Base-by-base conservation (phyloP, 2,113 vertebrate genomes). In the Saimiri boliviensis region DNA sequence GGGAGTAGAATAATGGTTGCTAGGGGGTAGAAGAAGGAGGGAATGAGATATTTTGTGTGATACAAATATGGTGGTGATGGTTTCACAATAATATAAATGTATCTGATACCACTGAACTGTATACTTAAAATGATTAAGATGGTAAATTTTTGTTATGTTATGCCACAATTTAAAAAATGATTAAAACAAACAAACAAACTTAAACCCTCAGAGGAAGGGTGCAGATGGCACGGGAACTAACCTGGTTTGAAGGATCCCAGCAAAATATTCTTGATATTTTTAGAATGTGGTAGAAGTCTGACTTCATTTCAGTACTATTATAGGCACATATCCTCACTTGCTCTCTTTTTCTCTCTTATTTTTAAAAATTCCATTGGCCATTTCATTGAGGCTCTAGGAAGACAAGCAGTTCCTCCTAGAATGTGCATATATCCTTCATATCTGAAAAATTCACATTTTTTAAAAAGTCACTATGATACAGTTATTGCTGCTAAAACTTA, bases 401-500 rank as follows among this genome's bases (percentile, higher is more conserved):
- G 20, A 91, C 91, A 79, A 92, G 74, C 6, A 66, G 35, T 80
- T 74, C 37, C 54, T 81, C 60, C 27, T 63, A 63, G 60, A 63
- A 2, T 77, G 23, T 82, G 32, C n/a, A 60, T 82, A 74, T 89
- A 73, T 40, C 5, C 37, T 82, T 94, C 17, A 71, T 81, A 85
- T 70, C 54, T 93, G 77, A 84, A 88, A 85, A 92, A 45, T 49
- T 73, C 27, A 27, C 23, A 58, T 52, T 49, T n/a, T 47, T 85
- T n/a, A 63, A 37, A 79, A 93, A 94, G 60, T 20, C 5, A 45
- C 35, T 37, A 1, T 91, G 49, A 0, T 82, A 71, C 77, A 42
- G 52, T 88, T 83, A 68, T 89, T 87, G 19, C 25, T 84, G 40
- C 76, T 96, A 17, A 73, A 90, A 95, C 37, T 90, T 95, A 94